Percentiles rank a stretch among this genome's conserved stretches.
These are phyloP conservation scores for Gavia stellata DNA, from an alignment of 2,113 vertebrate species.

Conservation along the genomic window DNA sequence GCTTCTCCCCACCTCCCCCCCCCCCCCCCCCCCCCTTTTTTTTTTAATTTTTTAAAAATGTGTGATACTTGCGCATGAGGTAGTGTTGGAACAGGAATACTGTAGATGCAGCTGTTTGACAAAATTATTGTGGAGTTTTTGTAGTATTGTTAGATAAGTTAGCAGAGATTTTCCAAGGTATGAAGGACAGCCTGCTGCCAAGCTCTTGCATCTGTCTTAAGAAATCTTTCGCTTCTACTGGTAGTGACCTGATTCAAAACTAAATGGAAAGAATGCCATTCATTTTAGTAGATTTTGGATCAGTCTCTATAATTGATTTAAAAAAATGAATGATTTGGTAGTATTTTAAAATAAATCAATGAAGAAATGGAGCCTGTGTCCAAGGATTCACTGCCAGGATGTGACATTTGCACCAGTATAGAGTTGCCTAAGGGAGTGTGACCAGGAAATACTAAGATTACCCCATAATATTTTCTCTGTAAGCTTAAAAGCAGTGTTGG, in stretches of 20 bases:
- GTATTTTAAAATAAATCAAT: slow-evolving; percentile 2
- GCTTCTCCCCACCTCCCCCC: neutral
- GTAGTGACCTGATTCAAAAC: neutral
- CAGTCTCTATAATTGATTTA: neutral
- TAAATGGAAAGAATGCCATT: neutral
- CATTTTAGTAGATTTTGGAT: neutral
- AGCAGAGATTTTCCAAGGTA: neutral
- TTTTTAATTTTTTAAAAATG: neutral
- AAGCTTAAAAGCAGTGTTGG: slow-evolving; percentile 49
- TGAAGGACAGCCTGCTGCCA: neutral
- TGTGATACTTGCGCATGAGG: neutral
- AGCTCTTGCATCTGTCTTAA: neutral
- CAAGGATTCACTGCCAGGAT: neutral
- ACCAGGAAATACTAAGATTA: slow-evolving; percentile 41
- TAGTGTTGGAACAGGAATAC: neutral
- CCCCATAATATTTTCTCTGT: slow-evolving; percentile 30
- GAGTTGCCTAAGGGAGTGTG: neutral
- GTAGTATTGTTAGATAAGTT: neutral
- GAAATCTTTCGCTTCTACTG: neutral
- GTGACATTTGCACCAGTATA: slow-evolving; percentile 4
- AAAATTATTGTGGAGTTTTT: neutral
- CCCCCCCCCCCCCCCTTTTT: rapidly evolving
- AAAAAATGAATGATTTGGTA: slow-evolving; percentile 1
- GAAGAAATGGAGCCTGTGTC: neutral
- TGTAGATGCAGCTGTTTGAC: neutral